Base-by-base conservation (phyloP, 2,113 vertebrate species). In the Tretioscincus oriximinensis region DNA sequence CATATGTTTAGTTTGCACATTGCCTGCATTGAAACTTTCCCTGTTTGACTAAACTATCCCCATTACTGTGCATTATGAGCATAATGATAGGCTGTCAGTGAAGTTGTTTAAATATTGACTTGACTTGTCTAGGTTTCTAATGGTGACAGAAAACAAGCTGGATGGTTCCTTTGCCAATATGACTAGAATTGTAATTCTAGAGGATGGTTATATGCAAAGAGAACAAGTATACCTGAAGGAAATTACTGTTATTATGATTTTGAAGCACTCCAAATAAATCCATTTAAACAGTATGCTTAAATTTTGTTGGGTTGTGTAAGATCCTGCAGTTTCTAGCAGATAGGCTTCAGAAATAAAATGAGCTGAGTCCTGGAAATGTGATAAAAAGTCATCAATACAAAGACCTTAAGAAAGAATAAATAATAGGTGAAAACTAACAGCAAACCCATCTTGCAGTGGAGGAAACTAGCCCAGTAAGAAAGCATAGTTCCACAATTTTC, bases 161-260 rank as follows among this genome's bases (percentile, higher is more conserved):
- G 16, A n/a, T 73, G 58, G 77, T 81, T 54, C 75, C 28, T 81
- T 82, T 31, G n/a, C 11, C 76, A 7, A 61, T 28, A 47, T 77
- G 78, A 85, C 24, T 80, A 28, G 41, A 81, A 85, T 76, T 84
- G 79, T 86, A 83, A 84, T 85, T 90, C 68, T 77, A 69, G 81
- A 84, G 76, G 77, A 80, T 78, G 80, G 87, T 88, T 61, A 47
- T 85, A 29, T 54, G 70, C 21, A 67, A 67, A 73, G 67, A 82
- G 73, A 86, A 54, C 16, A 80, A 9, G 14, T 75, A 60, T 41
- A 22, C 20, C 31, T 47, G 54, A 49, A 76, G 76, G 49, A 89
- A 76, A 85, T 89, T 77, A 74, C 58, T 64, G 22, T 29, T 88
- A 16, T 65, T 81, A 31, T 12, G 64, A 84, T 81, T 24, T 20